Evolutionary conservation across 1,140 invertebrate species (phyloP).

Genomic region (Odontomachus brunneus): DNA sequence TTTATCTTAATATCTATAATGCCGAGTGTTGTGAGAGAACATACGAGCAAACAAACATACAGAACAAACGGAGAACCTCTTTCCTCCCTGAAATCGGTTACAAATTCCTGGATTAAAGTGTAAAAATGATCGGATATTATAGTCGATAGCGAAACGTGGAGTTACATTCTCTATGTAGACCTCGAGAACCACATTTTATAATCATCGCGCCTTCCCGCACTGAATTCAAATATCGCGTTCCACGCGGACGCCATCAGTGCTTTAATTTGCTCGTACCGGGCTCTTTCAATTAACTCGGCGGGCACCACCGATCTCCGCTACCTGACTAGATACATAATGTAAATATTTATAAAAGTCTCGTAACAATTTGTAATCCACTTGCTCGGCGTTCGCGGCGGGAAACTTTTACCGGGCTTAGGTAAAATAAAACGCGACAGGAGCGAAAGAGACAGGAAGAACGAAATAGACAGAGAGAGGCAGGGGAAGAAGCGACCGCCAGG

Average conservation of each 20-base stretch:
- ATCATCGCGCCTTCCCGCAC: not conserved
- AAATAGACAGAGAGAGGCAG: slow-evolving; percentile 14
- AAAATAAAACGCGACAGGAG: slow-evolving; percentile 60
- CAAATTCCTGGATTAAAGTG: no score
- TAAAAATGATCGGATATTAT: no score
- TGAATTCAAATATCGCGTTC: slow-evolving; percentile 13
- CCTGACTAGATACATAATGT: slow-evolving; percentile 28
- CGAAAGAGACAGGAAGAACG: not conserved
- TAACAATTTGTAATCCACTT: slow-evolving; percentile 75
- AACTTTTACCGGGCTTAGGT: slow-evolving; percentile 58
- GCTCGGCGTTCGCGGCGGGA: slow-evolving; percentile 37
- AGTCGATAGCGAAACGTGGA: not conserved
- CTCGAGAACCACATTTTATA: not conserved
- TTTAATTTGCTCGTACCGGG: slow-evolving; percentile 31
- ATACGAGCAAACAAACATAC: no score
- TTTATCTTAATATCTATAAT: no score
- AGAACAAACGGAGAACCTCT: no score
- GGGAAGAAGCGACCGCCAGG: slow-evolving; percentile 31
- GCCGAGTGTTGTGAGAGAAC: no score
- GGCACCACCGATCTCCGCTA: not conserved
- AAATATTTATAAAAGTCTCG: slow-evolving; percentile 72
- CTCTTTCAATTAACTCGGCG: slow-evolving; percentile 62
- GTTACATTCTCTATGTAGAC: not conserved
- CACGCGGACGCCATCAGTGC: not conserved
- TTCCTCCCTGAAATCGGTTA: not conserved